Evolutionary conservation across 2,113 vertebrate species (phyloP).

Genomic region (Dunckerocampus dactyliophorus): DNA sequence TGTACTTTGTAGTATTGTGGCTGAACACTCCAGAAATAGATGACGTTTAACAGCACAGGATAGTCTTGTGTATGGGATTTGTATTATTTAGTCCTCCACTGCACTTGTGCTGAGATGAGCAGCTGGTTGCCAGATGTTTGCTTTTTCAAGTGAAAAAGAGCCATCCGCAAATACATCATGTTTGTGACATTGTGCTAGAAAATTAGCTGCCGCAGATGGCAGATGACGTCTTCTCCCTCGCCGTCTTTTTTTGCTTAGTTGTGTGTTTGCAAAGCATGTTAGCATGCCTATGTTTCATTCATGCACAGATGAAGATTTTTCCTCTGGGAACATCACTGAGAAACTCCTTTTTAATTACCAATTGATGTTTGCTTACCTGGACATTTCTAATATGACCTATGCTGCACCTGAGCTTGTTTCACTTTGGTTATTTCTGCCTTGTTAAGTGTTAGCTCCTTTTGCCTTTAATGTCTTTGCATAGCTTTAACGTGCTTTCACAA

Average conservation of each 20-base stretch:
- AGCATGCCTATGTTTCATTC: not conserved
- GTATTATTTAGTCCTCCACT: too few species aligned
- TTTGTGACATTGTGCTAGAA: not conserved
- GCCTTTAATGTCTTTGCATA: constrained; percentile 3
- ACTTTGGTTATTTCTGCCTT: not conserved
- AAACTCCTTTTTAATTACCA: too few species aligned
- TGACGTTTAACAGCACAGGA: too few species aligned
- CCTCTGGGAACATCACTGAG: not conserved
- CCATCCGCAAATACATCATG: not conserved
- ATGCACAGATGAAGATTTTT: not conserved
- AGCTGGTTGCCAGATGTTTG: too few species aligned
- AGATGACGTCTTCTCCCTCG: not conserved
- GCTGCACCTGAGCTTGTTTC: not conserved
- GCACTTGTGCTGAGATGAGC: too few species aligned
- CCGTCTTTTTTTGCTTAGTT: not conserved
- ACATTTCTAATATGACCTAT: not conserved
- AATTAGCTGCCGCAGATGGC: not conserved
- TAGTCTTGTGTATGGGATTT: too few species aligned
- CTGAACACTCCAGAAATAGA: too few species aligned
- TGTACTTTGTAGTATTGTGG: too few species aligned
- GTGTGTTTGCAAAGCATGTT: not conserved
- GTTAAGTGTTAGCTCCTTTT: not conserved
- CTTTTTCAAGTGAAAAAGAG: not conserved
- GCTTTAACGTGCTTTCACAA: not conserved
- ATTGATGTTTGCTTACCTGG: too few species aligned